Evolutionary conservation across 2,113 vertebrate species (phyloP), one percentile per base, ranked within the genome.

Genomic region (Astur gentilis): DNA sequence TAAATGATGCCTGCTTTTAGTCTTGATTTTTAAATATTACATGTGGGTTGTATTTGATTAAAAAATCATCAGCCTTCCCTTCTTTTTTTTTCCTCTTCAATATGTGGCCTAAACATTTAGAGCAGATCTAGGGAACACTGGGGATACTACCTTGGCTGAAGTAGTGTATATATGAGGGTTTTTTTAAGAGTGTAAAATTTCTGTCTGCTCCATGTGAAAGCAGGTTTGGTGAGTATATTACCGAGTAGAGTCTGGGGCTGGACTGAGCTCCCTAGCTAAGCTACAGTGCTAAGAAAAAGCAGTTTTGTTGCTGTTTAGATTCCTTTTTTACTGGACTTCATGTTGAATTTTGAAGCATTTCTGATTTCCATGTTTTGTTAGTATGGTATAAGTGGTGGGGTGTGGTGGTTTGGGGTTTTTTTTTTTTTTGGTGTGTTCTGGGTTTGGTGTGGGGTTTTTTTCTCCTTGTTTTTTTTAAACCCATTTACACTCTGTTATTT

Each of bases 1-100:
- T 98, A 98, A 98, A 98, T 97, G 97, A 98, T 96, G 78, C 89
- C 55, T 98, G 97, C 4, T 98, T 95, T 97, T 95, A 97, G 97
- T 98, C 95, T 98, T 97, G 96, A 95, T 98, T 98, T 95, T 95
- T 87, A 81, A 96, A 31, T 54, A 52, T 40, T 73, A 25, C 26
- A 40, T 6, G 4, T 22, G 61, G 55, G 38, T 79, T 65, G 8
- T 67, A 31, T 32, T 47, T 62, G 45, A 73, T 89, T 40, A 23
- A 75, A 60, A 88, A 70, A 31, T 44, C 15, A 62, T 67, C 29
- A 19, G 5, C 17, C 47, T 90, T 91, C 44, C 11, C 50, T 90
- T 91, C 49, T 10, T 23, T 77, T 70, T 77, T 70, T 81, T 78
- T 78, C 9, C 47, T 66, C 27, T 54, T 64, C 57, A 57, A 3